These are phyloP conservation scores for Entomyzon cyanotis DNA, from an alignment of 2,113 vertebrate species.

Conservation along the genomic window DNA sequence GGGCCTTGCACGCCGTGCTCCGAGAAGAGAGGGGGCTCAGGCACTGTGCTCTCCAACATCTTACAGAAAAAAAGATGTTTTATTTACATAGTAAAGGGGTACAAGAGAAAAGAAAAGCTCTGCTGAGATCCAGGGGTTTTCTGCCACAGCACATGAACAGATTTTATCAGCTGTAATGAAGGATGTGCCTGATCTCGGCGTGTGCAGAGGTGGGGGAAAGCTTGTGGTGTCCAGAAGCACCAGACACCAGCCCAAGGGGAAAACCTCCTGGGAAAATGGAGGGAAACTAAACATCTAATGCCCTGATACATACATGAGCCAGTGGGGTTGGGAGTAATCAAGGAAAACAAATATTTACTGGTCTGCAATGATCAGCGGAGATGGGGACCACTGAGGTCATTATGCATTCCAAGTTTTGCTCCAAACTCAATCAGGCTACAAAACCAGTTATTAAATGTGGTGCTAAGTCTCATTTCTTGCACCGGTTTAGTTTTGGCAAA, in stretches of 20 bases:
- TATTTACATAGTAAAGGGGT: not conserved
- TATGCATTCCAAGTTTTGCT: not conserved
- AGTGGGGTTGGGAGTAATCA: not conserved
- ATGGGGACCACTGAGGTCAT: not conserved
- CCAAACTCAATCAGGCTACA: not conserved
- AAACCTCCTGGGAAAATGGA: not conserved
- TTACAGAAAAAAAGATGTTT: not conserved
- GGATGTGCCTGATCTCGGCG: not conserved
- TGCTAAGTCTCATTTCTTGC: not conserved
- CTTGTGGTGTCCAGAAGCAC: not conserved
- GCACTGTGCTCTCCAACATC: not conserved
- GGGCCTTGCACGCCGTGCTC: not conserved
- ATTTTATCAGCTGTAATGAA: not conserved
- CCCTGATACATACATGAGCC: not conserved
- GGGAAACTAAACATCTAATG: not conserved
- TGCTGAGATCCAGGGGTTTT: not conserved
- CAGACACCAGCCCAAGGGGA: not conserved
- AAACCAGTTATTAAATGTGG: not conserved
- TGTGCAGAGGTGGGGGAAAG: not conserved
- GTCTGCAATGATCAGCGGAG: not conserved
- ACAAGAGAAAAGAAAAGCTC: not conserved
- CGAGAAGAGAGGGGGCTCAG: not conserved
- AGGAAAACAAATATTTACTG: not conserved
- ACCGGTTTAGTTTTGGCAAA: not conserved
- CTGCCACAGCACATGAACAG: not conserved